Conservation (phyloP, 2,888 invertebrate species). For the Drosophila imparisetae region DNA sequence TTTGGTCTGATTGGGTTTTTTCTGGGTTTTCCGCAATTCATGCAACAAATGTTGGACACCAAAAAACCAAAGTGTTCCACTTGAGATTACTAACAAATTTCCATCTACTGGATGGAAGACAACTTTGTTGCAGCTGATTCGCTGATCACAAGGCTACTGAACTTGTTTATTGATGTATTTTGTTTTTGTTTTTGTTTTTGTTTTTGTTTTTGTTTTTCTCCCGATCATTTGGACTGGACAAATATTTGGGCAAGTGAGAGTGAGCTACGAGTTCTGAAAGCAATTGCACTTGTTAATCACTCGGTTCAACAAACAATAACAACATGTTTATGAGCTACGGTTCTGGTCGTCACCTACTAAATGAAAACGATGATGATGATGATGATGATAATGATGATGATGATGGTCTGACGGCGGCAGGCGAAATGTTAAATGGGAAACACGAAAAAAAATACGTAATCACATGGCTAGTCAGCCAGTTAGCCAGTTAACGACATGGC, state of each 20-base stretch:
- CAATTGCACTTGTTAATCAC: slow-evolving; percentile 20
- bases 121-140: neutral
- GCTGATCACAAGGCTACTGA: slow-evolving; percentile 9
- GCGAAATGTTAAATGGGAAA: slow-evolving; percentile 27
- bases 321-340: neutral
- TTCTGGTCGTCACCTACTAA: neutral
- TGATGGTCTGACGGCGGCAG: neutral
- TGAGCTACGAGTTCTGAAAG: slow-evolving; percentile 10
- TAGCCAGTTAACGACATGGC: slow-evolving; percentile 40
- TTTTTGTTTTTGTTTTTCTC: neutral
- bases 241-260: slow-evolving; percentile 37
- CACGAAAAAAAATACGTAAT: neutral
- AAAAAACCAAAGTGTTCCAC: neutral
- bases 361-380: neutral
- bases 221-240: slow-evolving; percentile 1
- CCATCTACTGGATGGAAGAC: neutral
- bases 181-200: neutral
- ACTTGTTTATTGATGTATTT: neutral
- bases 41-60: no score
- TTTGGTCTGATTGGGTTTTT: no score
- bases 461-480: slow-evolving; percentile 17
- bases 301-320: neutral
- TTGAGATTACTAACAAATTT: neutral
- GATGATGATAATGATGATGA: neutral
- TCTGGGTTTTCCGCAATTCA: no score